Conservation (phyloP, 2,888 invertebrate species). For the Synanthedon vespiformis region DNA sequence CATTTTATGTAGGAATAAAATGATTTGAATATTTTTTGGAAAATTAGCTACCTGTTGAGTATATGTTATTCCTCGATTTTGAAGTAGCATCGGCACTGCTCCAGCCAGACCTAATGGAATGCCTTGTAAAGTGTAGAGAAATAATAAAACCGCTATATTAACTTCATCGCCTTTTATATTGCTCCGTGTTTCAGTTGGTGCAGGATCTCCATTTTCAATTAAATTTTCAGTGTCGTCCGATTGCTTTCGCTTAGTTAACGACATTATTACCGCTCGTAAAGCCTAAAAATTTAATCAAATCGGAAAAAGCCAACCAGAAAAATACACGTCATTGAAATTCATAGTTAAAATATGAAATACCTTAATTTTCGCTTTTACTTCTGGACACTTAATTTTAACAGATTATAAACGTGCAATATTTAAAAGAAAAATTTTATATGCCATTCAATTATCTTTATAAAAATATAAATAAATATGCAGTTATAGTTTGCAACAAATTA, state of each 20-base stretch:
- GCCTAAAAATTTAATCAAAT: conserved; percentile 24
- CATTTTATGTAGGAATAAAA: neutral
- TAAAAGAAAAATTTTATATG: no score
- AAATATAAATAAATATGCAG: no score
- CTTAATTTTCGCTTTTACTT: no score
- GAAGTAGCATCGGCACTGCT: conserved; percentile 95
- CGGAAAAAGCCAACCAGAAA: conserved; percentile 21
- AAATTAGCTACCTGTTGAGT: conserved; percentile 80
- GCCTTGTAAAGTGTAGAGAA: conserved; percentile 95
- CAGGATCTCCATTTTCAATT: conserved; percentile 50
- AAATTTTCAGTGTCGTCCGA: conserved; percentile 46
- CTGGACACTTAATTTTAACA: no score
- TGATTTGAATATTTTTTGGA: neutral
- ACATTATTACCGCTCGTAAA: conserved; percentile 43
- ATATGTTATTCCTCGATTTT: conserved; percentile 92
- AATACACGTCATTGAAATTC: conserved; percentile 43
- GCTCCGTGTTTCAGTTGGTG: conserved; percentile 29
- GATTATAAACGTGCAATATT: no score
- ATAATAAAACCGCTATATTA: conserved; percentile 88
- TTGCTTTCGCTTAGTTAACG: conserved; percentile 53
- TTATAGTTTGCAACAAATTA: no score
- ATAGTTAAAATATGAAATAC: no score
- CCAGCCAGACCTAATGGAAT: conserved; percentile 94
- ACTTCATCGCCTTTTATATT: conserved; percentile 79
- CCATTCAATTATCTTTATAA: no score